phyloP scores from a whole-genome alignment of 2,797 vertebrate genomes.

The Helicolenus hilgendorfi region DNA sequence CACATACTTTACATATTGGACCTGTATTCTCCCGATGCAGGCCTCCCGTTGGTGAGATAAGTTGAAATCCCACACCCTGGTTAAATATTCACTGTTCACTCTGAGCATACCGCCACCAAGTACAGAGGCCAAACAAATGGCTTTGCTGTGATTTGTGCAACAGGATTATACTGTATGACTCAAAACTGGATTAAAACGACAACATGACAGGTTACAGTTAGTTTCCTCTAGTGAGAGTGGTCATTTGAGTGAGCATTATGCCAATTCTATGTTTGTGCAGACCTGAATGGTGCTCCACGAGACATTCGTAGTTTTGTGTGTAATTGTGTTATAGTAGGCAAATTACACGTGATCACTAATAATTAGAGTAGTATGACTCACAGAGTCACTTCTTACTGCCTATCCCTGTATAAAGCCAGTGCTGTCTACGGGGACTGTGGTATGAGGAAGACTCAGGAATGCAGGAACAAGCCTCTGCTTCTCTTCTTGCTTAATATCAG shows the following conservation, averaged over 20 bases:
- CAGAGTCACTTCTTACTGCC: constrained; percentile 8
- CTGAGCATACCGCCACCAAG: constrained; percentile 34
- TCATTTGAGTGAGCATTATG: constrained; percentile 15
- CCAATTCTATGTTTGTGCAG: constrained; percentile 25
- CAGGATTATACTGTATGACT: constrained; percentile 51
- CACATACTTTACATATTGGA: not conserved
- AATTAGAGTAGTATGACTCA: constrained; percentile 28
- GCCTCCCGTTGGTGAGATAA: constrained; percentile 61
- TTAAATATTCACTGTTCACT: constrained; percentile 81
- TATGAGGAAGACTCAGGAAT: constrained; percentile 66
- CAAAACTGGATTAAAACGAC: constrained; percentile 46
- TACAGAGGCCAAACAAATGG: constrained; percentile 67
- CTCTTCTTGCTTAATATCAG: constrained; percentile 45
- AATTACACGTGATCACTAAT: constrained; percentile 23
- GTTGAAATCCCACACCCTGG: constrained; percentile 71
- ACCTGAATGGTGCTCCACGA: not conserved
- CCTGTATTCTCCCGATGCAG: constrained; percentile 13
- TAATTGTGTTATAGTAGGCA: constrained; percentile 1
- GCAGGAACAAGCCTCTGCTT: constrained; percentile 59
- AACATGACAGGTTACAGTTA: constrained; percentile 29
- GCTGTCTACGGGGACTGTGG: constrained; percentile 31
- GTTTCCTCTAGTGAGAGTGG: not conserved
- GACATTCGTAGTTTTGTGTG: not conserved
- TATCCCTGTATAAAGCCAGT: constrained; percentile 27
- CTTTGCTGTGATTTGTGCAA: constrained; percentile 68